Conservation (phyloP, 2,797 vertebrate species). For the Pseudopleuronectes americanus region DNA sequence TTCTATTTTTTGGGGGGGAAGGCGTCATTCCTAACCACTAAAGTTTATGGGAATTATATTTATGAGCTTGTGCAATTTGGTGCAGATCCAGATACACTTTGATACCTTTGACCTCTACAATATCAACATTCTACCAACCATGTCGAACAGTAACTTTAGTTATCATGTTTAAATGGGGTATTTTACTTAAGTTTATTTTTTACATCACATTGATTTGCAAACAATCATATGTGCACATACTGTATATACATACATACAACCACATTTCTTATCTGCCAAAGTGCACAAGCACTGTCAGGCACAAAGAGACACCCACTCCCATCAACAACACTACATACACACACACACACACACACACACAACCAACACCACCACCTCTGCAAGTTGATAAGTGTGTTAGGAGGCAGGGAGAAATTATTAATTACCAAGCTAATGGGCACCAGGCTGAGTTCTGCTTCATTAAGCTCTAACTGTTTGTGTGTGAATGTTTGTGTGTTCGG, state of each 20-base stretch:
- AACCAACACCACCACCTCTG: slow-evolving; percentile 61
- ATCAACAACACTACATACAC: slow-evolving; percentile 6
- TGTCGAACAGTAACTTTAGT: background rate
- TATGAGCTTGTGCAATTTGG: too few relatives aligned
- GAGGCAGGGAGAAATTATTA: slow-evolving; percentile 97
- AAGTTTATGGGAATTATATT: too few relatives aligned
- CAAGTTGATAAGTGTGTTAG: slow-evolving; percentile 94
- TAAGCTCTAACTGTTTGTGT: slow-evolving; percentile 89
- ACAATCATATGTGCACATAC: slow-evolving; percentile 13
- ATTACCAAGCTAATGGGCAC: slow-evolving; percentile 99
- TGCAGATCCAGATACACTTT: too few relatives aligned
- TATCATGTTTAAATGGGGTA: too few relatives aligned
- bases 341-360: background rate
- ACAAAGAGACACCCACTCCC: slow-evolving; percentile 38
- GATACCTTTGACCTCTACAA: background rate
- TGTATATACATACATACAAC: slow-evolving; percentile 6
- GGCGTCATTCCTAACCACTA: too few relatives aligned
- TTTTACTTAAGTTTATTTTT: background rate
- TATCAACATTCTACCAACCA: background rate
- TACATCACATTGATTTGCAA: slow-evolving; percentile 9
- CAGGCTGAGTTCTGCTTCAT: slow-evolving; percentile 94
- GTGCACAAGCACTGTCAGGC: slow-evolving; percentile 53
- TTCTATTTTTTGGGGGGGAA: too few relatives aligned
- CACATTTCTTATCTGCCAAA: slow-evolving; percentile 50
- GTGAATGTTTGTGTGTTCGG: slow-evolving; percentile 50